Evolutionary conservation across 2,888 invertebrate species (phyloP).

Genomic region (Gryllus longicercus): DNA sequence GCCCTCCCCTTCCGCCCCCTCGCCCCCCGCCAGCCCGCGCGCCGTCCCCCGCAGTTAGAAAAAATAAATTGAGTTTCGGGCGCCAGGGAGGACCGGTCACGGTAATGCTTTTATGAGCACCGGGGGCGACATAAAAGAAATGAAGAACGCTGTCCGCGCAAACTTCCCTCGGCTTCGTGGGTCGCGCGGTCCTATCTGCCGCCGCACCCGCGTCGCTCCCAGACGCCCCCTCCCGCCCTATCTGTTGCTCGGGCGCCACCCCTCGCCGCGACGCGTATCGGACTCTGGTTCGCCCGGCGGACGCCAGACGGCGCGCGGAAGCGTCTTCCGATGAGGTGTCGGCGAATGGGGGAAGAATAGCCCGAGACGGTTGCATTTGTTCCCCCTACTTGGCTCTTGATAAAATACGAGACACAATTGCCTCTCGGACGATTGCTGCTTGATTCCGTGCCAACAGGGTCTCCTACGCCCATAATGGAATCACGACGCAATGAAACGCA

Average conservation of each 20-base stretch:
- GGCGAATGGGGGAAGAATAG: background rate
- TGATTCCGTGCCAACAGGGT: too few species aligned
- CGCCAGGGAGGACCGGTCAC: slow-evolving; percentile 58
- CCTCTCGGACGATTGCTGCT: background rate
- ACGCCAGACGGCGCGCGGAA: background rate
- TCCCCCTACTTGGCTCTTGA: slow-evolving; percentile 1
- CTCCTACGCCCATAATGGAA: background rate
- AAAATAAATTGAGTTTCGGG: slow-evolving; percentile 40
- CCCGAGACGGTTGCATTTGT: background rate
- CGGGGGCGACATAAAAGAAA: slow-evolving; percentile 85
- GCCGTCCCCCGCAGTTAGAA: slow-evolving; percentile 31
- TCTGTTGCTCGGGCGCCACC: slow-evolving; percentile 28
- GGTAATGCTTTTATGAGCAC: slow-evolving; percentile 84
- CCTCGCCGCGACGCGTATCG: slow-evolving; percentile 26
- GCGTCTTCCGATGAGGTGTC: background rate
- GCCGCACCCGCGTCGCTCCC: slow-evolving; percentile 5
- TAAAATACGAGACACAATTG: background rate
- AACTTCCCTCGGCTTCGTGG: background rate
- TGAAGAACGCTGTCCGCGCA: slow-evolving; percentile 75
- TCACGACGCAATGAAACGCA: background rate
- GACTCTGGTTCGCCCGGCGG: background rate
- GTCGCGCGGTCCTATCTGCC: slow-evolving; percentile 22
- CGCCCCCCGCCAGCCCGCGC: slow-evolving; percentile 20
- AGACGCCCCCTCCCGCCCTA: slow-evolving; percentile 24
- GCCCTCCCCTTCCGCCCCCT: slow-evolving; percentile 44